phyloP scores from a whole-genome alignment of 2,797 vertebrate species.

The Neopelma chrysocephalum region DNA sequence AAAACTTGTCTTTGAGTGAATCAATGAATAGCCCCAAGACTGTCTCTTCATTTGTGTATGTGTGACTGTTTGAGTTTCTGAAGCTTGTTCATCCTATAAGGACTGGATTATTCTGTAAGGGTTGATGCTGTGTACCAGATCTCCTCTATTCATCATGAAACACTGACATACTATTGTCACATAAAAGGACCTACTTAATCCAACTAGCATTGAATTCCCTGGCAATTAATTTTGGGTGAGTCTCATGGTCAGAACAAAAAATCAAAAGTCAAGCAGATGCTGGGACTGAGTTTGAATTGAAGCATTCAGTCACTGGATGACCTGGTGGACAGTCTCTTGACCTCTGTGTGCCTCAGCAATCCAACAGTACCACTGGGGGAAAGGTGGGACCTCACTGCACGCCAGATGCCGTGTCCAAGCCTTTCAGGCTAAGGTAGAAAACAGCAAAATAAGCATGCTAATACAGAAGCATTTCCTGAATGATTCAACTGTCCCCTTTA shows the following conservation, averaged over 20 bases:
- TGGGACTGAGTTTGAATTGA: constrained; percentile 16
- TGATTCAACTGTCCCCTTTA: constrained; percentile 56
- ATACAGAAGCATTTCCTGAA: constrained; percentile 31
- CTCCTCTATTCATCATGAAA: constrained; percentile 17
- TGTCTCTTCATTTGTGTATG: neutral
- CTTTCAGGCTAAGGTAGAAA: constrained; percentile 21
- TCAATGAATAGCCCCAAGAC: neutral
- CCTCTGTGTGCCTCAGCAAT: neutral
- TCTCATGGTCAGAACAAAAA: constrained; percentile 1
- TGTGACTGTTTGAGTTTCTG: neutral
- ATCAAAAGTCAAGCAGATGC: constrained; percentile 16
- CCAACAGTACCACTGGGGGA: neutral
- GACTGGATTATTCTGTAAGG: neutral
- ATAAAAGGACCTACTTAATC: constrained; percentile 18
- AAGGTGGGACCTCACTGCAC: neutral
- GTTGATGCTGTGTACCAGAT: neutral
- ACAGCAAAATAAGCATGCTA: constrained; percentile 19
- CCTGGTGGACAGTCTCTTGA: constrained; percentile 18
- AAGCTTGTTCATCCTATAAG: neutral
- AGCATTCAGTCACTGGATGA: constrained; percentile 4
- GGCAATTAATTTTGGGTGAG: neutral
- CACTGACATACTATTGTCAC: neutral
- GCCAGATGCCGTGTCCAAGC: neutral
- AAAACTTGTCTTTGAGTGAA: constrained; percentile 20
- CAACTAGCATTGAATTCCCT: neutral